A percentile compares a stretch with the other conserved stretches of the same genome.
Evolutionary conservation across 2,797 vertebrate genomes (phyloP).

Genomic region (Mionectes olivaceus): DNA sequence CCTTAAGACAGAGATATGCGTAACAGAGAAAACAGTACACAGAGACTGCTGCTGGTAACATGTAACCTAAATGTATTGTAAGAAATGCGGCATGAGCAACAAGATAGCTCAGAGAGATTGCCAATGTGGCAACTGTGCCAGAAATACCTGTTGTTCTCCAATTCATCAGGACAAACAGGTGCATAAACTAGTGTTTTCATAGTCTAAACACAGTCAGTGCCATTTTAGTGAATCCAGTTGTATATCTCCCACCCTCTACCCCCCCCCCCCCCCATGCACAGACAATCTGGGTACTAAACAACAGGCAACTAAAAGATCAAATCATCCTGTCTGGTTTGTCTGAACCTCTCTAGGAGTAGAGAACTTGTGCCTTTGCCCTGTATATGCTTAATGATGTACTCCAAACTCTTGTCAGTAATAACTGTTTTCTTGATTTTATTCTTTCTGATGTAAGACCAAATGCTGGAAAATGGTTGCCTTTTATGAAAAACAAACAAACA

Average conservation of each 20-base stretch:
- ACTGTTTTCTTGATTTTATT: neutral
- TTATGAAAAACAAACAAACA: neutral
- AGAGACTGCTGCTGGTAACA: neutral
- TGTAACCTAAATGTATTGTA: neutral
- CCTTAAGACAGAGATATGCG: neutral
- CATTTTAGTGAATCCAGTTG: neutral
- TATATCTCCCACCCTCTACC: neutral
- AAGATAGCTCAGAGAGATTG: neutral
- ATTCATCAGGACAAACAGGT: neutral
- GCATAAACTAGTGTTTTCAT: neutral
- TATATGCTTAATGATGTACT: rapidly evolving
- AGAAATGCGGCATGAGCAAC: rapidly evolving
- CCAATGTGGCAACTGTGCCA: neutral
- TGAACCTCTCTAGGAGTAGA: neutral
- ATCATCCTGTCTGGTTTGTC: neutral
- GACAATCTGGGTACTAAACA: neutral
- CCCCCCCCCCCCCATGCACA: neutral
- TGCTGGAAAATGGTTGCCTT: neutral
- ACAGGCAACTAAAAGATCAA: neutral
- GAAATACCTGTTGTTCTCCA: neutral
- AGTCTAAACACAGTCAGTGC: neutral
- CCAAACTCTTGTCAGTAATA: neutral
- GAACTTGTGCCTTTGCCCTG: neutral
- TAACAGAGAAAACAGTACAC: neutral
- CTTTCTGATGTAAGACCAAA: neutral